These are phyloP conservation scores for Mamestra brassicae DNA, from an alignment of 2,888 invertebrate species.

Conservation along the genomic window DNA sequence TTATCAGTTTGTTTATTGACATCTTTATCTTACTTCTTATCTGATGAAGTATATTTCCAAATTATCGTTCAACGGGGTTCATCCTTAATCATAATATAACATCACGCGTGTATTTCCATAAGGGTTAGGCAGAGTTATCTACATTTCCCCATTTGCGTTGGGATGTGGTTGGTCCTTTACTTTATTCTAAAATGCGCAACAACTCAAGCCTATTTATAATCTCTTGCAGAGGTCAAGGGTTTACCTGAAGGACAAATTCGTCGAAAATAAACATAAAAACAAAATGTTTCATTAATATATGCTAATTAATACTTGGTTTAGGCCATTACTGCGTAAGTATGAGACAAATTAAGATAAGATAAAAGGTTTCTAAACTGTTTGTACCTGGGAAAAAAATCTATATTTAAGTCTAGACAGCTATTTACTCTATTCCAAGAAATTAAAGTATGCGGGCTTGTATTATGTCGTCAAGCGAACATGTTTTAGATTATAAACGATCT, in stretches of 20 bases:
- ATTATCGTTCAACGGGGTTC: background rate
- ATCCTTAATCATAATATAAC: background rate
- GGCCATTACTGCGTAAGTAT: conserved; percentile 1
- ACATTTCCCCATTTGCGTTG: too few relatives aligned
- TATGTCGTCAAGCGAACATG: conserved; percentile 4
- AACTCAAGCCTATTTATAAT: conserved; percentile 16
- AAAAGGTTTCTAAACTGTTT: conserved; percentile 5
- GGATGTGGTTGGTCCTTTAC: too few relatives aligned
- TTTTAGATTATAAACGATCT: conserved; percentile 34
- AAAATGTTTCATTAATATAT: conserved; percentile 20
- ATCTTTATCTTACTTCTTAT: conserved; percentile 8
- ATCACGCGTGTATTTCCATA: background rate
- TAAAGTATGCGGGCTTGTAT: conserved; percentile 9
- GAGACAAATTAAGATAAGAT: conserved; percentile 19
- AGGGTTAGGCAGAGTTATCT: too few relatives aligned
- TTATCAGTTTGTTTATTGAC: conserved; percentile 35
- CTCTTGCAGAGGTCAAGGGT: conserved; percentile 32
- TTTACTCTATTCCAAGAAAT: conserved; percentile 14
- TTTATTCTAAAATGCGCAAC: conserved; percentile 15
- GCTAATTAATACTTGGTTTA: conserved; percentile 1
- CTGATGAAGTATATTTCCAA: background rate
- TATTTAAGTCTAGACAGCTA: conserved; percentile 11
- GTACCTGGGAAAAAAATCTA: background rate
- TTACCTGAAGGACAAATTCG: background rate
- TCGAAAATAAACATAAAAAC: conserved; percentile 12